These are phyloP conservation scores for Sinocyclocheilus rhinocerous DNA, from an alignment of 2,113 vertebrate genomes.

Conservation along the genomic window DNA sequence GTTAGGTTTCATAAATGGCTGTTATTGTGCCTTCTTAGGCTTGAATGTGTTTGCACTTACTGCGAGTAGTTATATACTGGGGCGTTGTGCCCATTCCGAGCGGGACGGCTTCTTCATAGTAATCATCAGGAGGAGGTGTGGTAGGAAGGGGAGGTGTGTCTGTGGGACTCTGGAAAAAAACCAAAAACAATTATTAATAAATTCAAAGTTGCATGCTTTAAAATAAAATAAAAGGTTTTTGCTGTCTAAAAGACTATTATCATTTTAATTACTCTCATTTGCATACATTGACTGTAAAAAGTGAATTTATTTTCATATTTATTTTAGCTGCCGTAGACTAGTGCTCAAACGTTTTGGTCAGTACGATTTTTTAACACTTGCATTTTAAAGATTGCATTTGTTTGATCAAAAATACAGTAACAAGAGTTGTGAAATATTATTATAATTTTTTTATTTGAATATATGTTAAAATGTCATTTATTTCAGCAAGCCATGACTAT, in stretches of 20 bases:
- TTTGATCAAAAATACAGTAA: too few species aligned
- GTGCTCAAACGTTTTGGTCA: not conserved
- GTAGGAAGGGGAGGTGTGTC: conserved; percentile 87
- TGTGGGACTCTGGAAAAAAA: conserved; percentile 75
- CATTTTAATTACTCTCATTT: not conserved
- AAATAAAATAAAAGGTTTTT: not conserved
- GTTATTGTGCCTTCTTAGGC: conserved; percentile 16
- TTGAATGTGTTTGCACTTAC: conserved; percentile 74
- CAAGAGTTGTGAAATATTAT: too few species aligned
- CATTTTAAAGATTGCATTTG: not conserved
- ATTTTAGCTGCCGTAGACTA: not conserved
- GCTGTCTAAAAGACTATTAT: not conserved
- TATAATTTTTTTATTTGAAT: too few species aligned
- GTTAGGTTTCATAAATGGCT: not conserved
- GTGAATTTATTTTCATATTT: not conserved
- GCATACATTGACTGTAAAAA: not conserved
- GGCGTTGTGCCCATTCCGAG: conserved; percentile 87
- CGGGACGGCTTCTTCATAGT: conserved; percentile 96
- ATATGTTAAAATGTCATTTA: not conserved
- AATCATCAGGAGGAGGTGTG: conserved; percentile 92
- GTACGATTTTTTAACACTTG: not conserved
- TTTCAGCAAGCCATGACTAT: too few species aligned
- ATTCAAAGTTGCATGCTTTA: not conserved
- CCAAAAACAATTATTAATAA: not conserved
- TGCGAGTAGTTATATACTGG: conserved; percentile 89